Base-by-base conservation (phyloP, 2,113 vertebrate species). In the Caloenas nicobarica region DNA sequence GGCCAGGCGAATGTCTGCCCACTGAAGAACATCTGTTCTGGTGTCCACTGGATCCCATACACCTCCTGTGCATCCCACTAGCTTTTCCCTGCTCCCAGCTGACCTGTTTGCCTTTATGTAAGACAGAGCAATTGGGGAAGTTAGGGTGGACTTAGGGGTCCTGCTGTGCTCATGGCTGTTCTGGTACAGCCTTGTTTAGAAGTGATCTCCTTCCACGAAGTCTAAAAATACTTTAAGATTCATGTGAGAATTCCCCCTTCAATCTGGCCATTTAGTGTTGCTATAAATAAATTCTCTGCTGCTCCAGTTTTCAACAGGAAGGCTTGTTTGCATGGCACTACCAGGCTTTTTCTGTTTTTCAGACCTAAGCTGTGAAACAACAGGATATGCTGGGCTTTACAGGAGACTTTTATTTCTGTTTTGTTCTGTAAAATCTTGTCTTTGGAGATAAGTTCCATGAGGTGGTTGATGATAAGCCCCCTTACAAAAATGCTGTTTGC, bases 41-140 rank as follows among this genome's bases (percentile, higher is more conserved):
- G 2, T 0, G 1, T 40, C 54, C 48, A 54, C 61, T 66, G 36
- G 8, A 6, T 44, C 40, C 51, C 29, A 3, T 13, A 8, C 7
- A 33, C 4, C 28, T 64, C 5, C n/a, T 22, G 19, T 33, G 36
- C 5, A 4, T 33, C 40, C 76, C 29, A 5, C 3, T 40, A 11
- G 25, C 14, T 36, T 56, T 22, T 16, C 7, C 48, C 14, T 0
- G 1, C 6, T 76, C 58, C 58, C 33, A 2, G 4, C 36, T 33
- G 48, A n/a, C n/a, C 17, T 11, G 4, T 21, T 79, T 16, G 48
- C 18, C n/a, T 42, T 58, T 68, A 2, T 0, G 1, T 15, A n/a
- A 31, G 48, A 14, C 5, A 36, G 25, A 91, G 42, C 31, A 29
- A 5, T 16, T 11, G 18, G 6, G n/a, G 33, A 58, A 21, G 8